Percentiles rank a stretch among this genome's conserved stretches.
These are phyloP conservation scores for Melanotus villosus DNA, from an alignment of 2,888 invertebrate genomes.

Conservation along the genomic window DNA sequence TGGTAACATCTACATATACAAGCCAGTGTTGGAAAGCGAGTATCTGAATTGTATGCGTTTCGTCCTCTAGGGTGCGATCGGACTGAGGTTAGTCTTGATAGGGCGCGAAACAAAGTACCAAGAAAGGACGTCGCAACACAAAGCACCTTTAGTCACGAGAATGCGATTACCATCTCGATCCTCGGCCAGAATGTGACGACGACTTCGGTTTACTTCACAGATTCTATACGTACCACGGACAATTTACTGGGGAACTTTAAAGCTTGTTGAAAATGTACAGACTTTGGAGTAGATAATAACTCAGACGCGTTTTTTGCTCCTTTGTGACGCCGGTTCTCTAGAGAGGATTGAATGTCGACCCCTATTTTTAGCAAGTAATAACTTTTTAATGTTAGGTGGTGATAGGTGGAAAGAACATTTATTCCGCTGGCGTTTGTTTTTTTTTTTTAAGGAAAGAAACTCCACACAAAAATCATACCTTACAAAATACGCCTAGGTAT, in stretches of 20 bases:
- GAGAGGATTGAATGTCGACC: conserved; percentile 3
- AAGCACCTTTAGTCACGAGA: conserved; percentile 41
- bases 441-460: no score
- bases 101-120: conserved; percentile 53
- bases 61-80: conserved; percentile 52
- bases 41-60: conserved; percentile 52
- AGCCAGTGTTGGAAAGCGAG: conserved; percentile 36
- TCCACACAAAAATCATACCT: no score
- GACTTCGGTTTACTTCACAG: conserved; percentile 31
- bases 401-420: neutral
- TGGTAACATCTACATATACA: conserved; percentile 51
- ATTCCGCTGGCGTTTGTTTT: no score
- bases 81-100: conserved; percentile 54
- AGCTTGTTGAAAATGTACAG: conserved; percentile 27
- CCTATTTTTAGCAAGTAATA: conserved; percentile 1
- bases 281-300: conserved; percentile 19
- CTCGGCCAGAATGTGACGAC: conserved; percentile 28
- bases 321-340: neutral
- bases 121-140: conserved; percentile 45
- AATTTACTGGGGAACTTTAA: conserved; percentile 33
- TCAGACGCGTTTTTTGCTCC: conserved; percentile 7
- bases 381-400: conserved; percentile 9
- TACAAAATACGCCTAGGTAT: no score
- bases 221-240: conserved; percentile 25
- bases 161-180: conserved; percentile 47